Base-by-base conservation (phyloP, 2,797 vertebrate species). In the Oreortyx pictus region DNA sequence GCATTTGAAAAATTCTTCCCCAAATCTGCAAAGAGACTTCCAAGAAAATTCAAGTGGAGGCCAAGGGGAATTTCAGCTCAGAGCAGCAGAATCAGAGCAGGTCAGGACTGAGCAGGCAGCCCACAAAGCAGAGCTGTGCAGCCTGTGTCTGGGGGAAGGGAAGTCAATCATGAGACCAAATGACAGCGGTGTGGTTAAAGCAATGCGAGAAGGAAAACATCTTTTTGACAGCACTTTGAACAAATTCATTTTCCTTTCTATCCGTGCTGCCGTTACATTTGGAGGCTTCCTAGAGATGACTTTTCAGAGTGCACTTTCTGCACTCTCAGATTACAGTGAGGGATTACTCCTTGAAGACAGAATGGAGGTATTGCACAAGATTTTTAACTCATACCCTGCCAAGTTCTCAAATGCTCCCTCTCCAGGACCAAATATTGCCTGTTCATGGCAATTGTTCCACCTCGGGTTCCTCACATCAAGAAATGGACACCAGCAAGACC, bases 341-440 rank as follows among this genome's bases (percentile, higher is more conserved):
- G 43, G 80, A 94, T 82, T 86, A 77, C 43, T 92, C 50, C 71
- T 90, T 94, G 89, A 62, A 93, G 76, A 68, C 2, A 81, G 37
- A 94, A 89, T 7, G 39, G 66, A 81, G 17, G 18, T 64, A 92
- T 94, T 88, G 54, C 7, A 46, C 0, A 6, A 92, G 64, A 61
- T 89, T 82, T 89, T 91, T 78, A 62, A 79, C 22, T 79, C 22
- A 31, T 0, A 0, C 22, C 81, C 85, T 92, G 56, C 64, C 57
- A 66, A 4, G 23, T 77, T 94, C 77, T 86, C 56, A 67, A 41
- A 89, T 57, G 24, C 60, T 64, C 39, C 44, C 10, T 6, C 64
- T 65, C 57, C 31, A 56, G 56, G 43, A 7, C 31, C 60, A 29
- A 60, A 37, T 81, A 46, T 0, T 1, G 29, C 46, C 77, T 33